phyloP scores from a whole-genome alignment of 1,140 invertebrate genomes.

The Drosophila asahinai region DNA sequence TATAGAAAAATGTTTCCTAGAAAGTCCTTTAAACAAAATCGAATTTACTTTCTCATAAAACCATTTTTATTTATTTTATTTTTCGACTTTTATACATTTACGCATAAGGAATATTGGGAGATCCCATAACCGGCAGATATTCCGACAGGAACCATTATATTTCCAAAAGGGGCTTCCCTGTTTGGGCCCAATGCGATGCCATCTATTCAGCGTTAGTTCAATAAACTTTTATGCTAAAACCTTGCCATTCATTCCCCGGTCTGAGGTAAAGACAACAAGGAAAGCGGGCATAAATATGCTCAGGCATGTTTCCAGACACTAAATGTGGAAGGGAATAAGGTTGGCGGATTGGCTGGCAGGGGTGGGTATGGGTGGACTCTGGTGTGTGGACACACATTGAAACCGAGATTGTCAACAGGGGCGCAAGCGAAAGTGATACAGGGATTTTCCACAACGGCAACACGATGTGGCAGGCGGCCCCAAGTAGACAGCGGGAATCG shows the following conservation, averaged over 20 bases:
- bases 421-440: constrained; percentile 81
- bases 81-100: neutral
- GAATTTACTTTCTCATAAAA: neutral
- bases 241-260: constrained; percentile 54
- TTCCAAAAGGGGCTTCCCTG: neutral
- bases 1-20: no score
- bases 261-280: constrained; percentile 22
- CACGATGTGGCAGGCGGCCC: constrained; percentile 47
- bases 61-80: no score
- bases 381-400: constrained; percentile 67
- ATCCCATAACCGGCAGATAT: constrained; percentile 13
- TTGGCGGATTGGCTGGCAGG: neutral
- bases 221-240: constrained; percentile 83
- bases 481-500: constrained; percentile 47
- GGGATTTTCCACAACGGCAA: constrained; percentile 71
- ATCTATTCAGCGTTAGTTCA: constrained; percentile 67
- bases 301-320: constrained; percentile 63
- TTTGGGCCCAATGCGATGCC: constrained; percentile 6
- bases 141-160: constrained; percentile 7
- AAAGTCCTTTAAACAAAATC: neutral
- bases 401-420: constrained; percentile 81
- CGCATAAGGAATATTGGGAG: neutral
- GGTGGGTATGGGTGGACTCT: neutral
- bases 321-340: constrained; percentile 15
- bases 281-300: constrained; percentile 70